These are phyloP conservation scores for Patagioenas fasciata DNA, from an alignment of 2,113 vertebrate species.

Conservation along the genomic window DNA sequence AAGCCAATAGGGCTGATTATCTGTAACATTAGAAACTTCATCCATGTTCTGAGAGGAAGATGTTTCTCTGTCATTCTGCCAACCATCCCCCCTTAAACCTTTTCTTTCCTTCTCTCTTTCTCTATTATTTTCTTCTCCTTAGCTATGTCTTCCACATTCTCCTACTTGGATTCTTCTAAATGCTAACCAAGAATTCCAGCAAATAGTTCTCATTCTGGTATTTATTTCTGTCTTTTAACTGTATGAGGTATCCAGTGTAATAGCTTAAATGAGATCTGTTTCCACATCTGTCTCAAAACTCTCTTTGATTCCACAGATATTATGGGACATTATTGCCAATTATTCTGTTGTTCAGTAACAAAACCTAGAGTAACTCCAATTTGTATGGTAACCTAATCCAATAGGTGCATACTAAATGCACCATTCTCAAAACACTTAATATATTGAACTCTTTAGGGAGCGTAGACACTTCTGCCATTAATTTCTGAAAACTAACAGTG, in stretches of 20 bases:
- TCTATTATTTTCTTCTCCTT: neutral
- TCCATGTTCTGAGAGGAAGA: neutral
- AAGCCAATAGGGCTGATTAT: neutral
- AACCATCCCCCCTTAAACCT: neutral
- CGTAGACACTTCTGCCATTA: neutral
- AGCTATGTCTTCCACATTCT: neutral
- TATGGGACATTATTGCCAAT: neutral
- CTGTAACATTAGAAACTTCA: neutral
- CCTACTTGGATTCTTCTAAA: neutral
- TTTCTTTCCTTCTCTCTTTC: neutral
- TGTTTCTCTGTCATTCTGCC: neutral
- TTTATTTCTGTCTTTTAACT: neutral
- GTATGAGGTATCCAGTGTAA: neutral
- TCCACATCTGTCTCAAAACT: neutral
- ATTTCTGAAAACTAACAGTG: neutral
- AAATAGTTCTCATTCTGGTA: neutral
- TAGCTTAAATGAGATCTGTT: neutral
- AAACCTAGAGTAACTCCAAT: neutral
- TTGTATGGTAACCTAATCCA: neutral
- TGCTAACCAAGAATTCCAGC: neutral
- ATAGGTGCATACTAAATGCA: neutral
- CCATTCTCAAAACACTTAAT: neutral
- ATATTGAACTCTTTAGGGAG: slow-evolving; percentile 12
- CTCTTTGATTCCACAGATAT: neutral
- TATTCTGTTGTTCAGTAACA: neutral